These are phyloP conservation scores for Mythimna loreyi DNA, from an alignment of 2,888 invertebrate species.

Conservation along the genomic window DNA sequence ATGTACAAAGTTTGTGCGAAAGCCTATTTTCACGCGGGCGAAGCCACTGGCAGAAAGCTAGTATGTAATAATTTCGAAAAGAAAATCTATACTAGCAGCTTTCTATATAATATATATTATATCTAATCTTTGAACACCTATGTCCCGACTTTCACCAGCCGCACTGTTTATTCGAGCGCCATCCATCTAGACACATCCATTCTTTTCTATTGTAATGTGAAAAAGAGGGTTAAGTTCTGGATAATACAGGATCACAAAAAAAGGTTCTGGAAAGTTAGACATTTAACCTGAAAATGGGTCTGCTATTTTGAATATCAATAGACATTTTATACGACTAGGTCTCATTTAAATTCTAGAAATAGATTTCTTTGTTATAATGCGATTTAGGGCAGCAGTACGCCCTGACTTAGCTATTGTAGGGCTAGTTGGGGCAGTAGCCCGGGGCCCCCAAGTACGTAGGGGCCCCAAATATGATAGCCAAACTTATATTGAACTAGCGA, in stretches of 20 bases:
- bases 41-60: too few relatives aligned
- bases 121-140: neutral
- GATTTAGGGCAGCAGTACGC: too few relatives aligned
- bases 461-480: too few relatives aligned
- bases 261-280: slow-evolving; percentile 36
- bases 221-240: slow-evolving; percentile 33
- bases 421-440: too few relatives aligned
- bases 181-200: slow-evolving; percentile 53
- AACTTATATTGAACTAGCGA: too few relatives aligned
- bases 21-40: too few relatives aligned
- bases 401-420: too few relatives aligned
- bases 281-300: slow-evolving; percentile 38
- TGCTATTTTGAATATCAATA: slow-evolving; percentile 44
- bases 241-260: slow-evolving; percentile 44
- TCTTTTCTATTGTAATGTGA: slow-evolving; percentile 42
- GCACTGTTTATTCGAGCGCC: slow-evolving; percentile 13
- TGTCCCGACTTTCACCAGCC: slow-evolving; percentile 16
- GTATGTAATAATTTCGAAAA: too few relatives aligned
- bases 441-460: too few relatives aligned
- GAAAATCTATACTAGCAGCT: too few relatives aligned
- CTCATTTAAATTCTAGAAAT: slow-evolving; percentile 42
- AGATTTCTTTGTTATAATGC: neutral
- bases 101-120: too few relatives aligned
- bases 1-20: too few relatives aligned
- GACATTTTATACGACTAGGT: slow-evolving; percentile 24